These are phyloP conservation scores for Tridacna crocea DNA, from an alignment of 2,888 invertebrate species.

Conservation along the genomic window DNA sequence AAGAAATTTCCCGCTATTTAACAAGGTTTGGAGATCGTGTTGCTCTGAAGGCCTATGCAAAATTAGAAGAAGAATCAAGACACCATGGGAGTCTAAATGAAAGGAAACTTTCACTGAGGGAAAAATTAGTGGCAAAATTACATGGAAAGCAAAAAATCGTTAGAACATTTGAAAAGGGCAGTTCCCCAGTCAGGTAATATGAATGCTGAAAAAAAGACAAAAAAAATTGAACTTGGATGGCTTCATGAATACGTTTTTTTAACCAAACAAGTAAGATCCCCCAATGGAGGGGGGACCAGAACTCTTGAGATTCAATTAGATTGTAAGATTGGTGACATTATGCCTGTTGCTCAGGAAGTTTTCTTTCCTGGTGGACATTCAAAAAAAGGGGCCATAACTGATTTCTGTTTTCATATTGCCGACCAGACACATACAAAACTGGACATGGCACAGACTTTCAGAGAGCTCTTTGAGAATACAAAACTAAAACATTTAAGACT, in stretches of 20 bases:
- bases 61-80: not conserved
- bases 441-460: no score
- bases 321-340: not conserved
- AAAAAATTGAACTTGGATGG: slow-evolving; percentile 16
- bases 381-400: slow-evolving; percentile 13
- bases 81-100: not conserved
- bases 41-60: no score
- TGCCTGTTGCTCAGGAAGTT: not conserved
- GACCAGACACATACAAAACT: not conserved
- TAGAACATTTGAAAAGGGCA: slow-evolving; percentile 1
- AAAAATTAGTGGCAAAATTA: not conserved
- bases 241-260: not conserved
- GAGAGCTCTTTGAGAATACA: no score
- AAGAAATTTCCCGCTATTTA: no score
- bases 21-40: no score
- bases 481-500: not conserved
- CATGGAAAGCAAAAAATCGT: not conserved
- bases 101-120: not conserved
- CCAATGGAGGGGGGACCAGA: slow-evolving; percentile 23
- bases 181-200: not conserved
- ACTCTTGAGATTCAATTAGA: not conserved
- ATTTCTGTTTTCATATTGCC: slow-evolving; percentile 12
- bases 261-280: slow-evolving; percentile 12
- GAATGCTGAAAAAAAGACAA: slow-evolving; percentile 17
- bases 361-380: slow-evolving; percentile 19